Base-by-base conservation (phyloP, 1,140 invertebrate genomes). In the Bombyx mandarina region DNA sequence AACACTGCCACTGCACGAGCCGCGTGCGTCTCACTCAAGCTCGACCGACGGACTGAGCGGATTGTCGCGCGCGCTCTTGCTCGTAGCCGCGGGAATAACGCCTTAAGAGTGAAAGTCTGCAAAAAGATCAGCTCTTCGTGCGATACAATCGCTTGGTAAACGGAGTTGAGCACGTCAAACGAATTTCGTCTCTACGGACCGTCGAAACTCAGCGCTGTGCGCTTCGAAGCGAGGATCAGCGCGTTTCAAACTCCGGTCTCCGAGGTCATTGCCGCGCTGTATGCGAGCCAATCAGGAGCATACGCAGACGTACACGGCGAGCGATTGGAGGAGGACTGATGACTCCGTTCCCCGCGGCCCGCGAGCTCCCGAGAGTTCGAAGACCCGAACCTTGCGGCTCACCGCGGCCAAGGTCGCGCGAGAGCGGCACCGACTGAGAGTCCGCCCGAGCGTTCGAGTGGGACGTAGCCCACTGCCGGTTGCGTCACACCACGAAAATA, bases 41-140 rank as follows among this genome's bases (percentile, higher is more conserved):
- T 85, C 82, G 78, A 83, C 74, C 78, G 81, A 82, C 82, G 78
- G 82, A 85, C 84, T 87, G 82, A 85, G 66, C 71, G 68, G 26
- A 71, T 65, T 59, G 67, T 72, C 80, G 83, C 77, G 80, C 75
- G 79, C 81, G 74, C 76, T 79, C 74, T 63, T 71, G 74, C 73
- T 79, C 76, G 66, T 58, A 64, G 66, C 66, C 71, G 70, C 66
- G 73, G 77, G 68, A 75, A 70, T 69, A 71, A 73, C 69, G 68
- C 82, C 77, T 77, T 84, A 88, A 88, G 86, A 89, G 88, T 89
- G 88, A 89, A 89, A 89, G 88, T 89, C 88, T 86, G 86, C 88
- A 82, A 89, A 88, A 88, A 83, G 82, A 79, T 82, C 79, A 69
- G 62, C 73, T 77, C 74, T 79, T 73, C 59, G 72, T 77, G 77